phyloP scores from a whole-genome alignment of 1,140 invertebrate genomes.

The Eubasilissa regina region DNA sequence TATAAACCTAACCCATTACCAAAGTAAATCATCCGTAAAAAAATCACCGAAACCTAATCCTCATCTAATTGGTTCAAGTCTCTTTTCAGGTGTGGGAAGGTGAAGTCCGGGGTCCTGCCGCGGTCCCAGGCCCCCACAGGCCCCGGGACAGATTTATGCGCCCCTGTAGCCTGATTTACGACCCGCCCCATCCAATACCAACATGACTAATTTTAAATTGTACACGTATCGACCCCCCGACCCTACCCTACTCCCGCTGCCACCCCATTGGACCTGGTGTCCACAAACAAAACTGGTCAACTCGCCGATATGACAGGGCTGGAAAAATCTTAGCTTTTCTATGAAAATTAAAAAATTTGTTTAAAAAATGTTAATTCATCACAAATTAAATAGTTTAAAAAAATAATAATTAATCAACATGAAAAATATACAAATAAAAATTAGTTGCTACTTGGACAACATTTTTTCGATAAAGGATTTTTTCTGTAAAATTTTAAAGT shows the following conservation, averaged over 20 bases:
- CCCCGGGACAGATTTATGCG: constrained; percentile 58
- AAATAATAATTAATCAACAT: no score
- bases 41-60: constrained; percentile 37
- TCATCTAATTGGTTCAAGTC: constrained; percentile 46
- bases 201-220: constrained; percentile 61
- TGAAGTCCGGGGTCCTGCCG: background rate
- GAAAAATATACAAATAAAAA: no score
- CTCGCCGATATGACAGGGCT: constrained; percentile 25
- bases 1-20: background rate
- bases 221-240: constrained; percentile 51
- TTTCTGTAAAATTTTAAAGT: no score
- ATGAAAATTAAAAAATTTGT: background rate
- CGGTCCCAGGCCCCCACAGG: constrained; percentile 42
- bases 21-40: constrained; percentile 34
- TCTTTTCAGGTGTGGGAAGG: constrained; percentile 34
- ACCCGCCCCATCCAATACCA: constrained; percentile 49
- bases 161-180: constrained; percentile 59
- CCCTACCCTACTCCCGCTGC: background rate
- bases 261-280: constrained; percentile 22
- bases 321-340: background rate
- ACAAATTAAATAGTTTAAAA: no score
- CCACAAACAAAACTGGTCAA: constrained; percentile 43
- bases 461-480: no score
- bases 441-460: no score
- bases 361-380: no score